Evolutionary conservation across 2,113 vertebrate genomes (phyloP).

Genomic region (Leptobrachium leishanense): DNA sequence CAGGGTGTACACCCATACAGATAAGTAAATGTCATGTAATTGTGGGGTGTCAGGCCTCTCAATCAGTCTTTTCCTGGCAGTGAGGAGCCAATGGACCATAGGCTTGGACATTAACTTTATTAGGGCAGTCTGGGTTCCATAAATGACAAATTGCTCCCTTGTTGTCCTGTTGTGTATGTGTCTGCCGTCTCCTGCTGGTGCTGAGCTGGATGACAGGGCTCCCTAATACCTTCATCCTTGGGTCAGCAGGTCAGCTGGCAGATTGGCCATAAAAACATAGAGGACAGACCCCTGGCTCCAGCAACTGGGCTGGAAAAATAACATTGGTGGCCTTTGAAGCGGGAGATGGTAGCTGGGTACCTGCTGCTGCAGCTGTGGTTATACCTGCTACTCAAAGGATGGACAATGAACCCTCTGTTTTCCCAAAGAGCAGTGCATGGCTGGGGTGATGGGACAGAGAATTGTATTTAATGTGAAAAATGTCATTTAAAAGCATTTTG

Average conservation of each 20-base stretch:
- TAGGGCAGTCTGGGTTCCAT: slow-evolving; percentile 19
- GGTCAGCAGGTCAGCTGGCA: slow-evolving; percentile 35
- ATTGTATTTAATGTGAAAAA: too few species aligned
- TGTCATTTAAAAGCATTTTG: too few species aligned
- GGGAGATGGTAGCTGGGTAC: not conserved
- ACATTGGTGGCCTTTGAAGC: not conserved
- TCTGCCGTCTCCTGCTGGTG: slow-evolving; percentile 17
- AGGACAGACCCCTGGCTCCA: not conserved
- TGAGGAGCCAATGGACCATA: too few species aligned
- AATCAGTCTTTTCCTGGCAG: too few species aligned
- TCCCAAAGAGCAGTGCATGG: too few species aligned
- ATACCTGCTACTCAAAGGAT: too few species aligned
- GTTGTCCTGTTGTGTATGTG: slow-evolving; percentile 1
- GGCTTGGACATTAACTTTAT: not conserved
- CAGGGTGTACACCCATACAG: too few species aligned
- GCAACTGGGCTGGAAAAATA: slow-evolving; percentile 11
- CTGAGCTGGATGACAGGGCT: slow-evolving; percentile 1
- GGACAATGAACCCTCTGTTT: too few species aligned
- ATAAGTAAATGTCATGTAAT: too few species aligned
- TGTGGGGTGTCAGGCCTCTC: too few species aligned
- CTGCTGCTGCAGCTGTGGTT: not conserved
- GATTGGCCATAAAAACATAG: slow-evolving; percentile 16
- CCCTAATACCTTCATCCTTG: slow-evolving; percentile 16
- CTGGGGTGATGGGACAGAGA: too few species aligned
- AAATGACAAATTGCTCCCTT: slow-evolving; percentile 35